Conservation (phyloP, 37 sponge, comb jelly and placozoan species). For the Halisarca cf. caerulea region DNA sequence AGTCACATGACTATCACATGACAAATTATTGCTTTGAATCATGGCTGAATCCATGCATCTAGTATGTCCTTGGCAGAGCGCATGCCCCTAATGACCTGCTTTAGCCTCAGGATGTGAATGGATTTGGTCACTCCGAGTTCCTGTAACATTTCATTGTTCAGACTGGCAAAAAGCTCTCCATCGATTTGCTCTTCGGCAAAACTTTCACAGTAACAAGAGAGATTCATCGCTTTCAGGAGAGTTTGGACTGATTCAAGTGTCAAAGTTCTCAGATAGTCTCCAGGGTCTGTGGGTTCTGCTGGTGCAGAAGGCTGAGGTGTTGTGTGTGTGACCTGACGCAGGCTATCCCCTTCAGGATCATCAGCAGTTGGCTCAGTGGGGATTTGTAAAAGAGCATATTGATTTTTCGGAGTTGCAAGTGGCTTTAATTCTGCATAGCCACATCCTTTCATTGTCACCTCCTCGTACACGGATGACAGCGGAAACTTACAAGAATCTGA, state of each 20-base stretch:
- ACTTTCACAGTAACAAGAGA: conserved; percentile 3
- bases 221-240: not conserved
- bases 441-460: not conserved
- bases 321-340: no score
- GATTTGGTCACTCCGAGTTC: conserved; percentile 18
- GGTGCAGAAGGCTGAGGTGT: not conserved
- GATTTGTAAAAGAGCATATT: not conserved
- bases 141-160: not conserved
- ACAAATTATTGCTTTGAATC: no score
- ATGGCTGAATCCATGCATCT: no score
- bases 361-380: not conserved
- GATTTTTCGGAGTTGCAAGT: no score
- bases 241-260: not conserved
- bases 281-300: not conserved
- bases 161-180: not conserved
- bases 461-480: not conserved
- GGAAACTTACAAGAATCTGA: not conserved
- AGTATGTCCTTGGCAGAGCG: conserved; percentile 1
- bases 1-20: no score
- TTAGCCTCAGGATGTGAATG: not conserved
- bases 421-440: no score
- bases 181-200: not conserved
- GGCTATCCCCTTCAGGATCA: no score
- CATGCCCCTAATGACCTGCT: not conserved
- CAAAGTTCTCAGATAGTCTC: not conserved